These are phyloP conservation scores for Lymantria dispar DNA, from an alignment of 2,888 invertebrate genomes.

Conservation along the genomic window DNA sequence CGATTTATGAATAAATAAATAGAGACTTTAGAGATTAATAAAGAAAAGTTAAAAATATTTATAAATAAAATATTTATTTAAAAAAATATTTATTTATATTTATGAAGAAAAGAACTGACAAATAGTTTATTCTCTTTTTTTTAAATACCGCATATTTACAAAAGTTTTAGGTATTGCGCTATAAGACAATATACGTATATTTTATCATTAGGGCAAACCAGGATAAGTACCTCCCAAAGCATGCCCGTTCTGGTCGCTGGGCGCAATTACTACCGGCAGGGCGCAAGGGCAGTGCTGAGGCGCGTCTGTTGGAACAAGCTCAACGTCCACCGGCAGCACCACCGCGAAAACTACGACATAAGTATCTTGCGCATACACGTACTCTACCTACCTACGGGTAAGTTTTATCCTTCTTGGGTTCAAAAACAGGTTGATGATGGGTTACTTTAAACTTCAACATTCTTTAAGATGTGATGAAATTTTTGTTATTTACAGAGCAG, in stretches of 20 bases:
- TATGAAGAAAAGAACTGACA: no score
- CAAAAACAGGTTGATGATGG: no score
- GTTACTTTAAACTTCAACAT: not conserved
- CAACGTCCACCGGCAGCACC: slow-evolving; percentile 92
- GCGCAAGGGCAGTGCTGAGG: slow-evolving; percentile 93
- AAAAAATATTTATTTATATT: no score
- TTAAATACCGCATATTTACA: no score
- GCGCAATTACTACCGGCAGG: slow-evolving; percentile 86
- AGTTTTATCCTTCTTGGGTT: no score
- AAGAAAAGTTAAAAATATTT: no score
- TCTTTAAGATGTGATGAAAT: not conserved
- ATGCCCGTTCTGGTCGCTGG: slow-evolving; percentile 88
- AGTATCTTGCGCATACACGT: slow-evolving; percentile 95
- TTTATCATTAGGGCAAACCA: slow-evolving; percentile 84
- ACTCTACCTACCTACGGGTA: slow-evolving; percentile 95
- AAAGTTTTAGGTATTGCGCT: no score
- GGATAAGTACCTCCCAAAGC: slow-evolving; percentile 89
- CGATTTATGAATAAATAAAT: no score
- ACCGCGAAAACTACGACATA: slow-evolving; percentile 91
- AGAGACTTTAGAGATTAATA: no score
- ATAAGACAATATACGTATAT: no score
- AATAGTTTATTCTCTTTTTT: no score
- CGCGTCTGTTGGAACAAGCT: slow-evolving; percentile 92
- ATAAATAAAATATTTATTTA: no score
- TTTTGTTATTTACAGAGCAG: slow-evolving; percentile 83